Evolutionary conservation across 1,140 invertebrate genomes (phyloP), one percentile per base, ranked within the genome.

Genomic region (Neocloeon triangulifer): DNA sequence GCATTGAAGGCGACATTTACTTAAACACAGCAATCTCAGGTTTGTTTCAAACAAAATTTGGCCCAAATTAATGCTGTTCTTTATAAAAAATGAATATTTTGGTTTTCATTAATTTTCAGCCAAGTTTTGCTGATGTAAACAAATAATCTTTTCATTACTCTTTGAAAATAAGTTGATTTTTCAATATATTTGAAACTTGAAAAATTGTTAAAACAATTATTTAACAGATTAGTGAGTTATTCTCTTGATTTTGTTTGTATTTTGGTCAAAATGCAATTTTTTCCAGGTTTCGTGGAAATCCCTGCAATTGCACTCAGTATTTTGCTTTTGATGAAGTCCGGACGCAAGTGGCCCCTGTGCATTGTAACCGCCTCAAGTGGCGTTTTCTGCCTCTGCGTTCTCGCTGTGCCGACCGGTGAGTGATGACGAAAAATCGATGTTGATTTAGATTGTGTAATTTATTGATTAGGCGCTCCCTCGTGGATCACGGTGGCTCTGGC

Each of bases 261-360:
- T n/a, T n/a, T n/a, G n/a, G n/a, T n/a, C n/a, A n/a, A n/a, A n/a
- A n/a, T n/a, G n/a, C n/a, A n/a, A n/a, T n/a, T n/a, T n/a, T n/a
- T n/a, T n/a, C n/a, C 64, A 42, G 71, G 69, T 33, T 51, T 65
- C 28, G 70, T 76, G 13, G 72, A 76, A 52, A 53, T 76, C 29
- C 73, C 73, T 23, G 69, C 70, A 6, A 69, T 75, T 36, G 69
- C 66, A 6, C 47, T 73, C 21, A 73, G 69, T 43, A 75, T 76
- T 38, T 57, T 67, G 6, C 63, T 74, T 38, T 53, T 76, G 19
- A 50, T 73, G 26, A 72, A 71, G 47, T 59, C 67, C 34, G 71
- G 71, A 14, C 58, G 72, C 43, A 58, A 69, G 36, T 62, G 65
- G 52, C 69, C 72, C 0, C 57, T 73, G 33, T 64, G 65, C 32